Evolutionary conservation across 2,888 invertebrate species (phyloP).

Genomic region (Lepidonotus clava): DNA sequence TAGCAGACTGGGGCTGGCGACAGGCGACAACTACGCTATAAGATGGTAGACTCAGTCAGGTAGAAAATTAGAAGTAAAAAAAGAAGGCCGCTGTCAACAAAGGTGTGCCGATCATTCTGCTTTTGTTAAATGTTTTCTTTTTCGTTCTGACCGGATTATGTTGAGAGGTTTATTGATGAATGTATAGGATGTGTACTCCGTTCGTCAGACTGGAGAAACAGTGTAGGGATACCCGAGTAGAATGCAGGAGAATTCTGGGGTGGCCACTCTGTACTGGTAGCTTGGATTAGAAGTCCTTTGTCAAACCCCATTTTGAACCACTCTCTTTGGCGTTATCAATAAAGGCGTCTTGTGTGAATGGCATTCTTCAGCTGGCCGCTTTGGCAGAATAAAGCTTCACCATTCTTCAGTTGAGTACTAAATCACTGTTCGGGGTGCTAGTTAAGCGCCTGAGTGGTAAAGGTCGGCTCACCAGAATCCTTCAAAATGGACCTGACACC

Average conservation of each 20-base stretch:
- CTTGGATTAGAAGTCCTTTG: not conserved
- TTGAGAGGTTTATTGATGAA: not conserved
- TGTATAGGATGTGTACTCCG: no score
- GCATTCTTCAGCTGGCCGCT: conserved; percentile 4
- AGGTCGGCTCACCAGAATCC: not conserved
- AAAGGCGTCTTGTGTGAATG: not conserved
- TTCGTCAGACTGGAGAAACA: no score
- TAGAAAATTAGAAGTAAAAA: conserved; percentile 41
- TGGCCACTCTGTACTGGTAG: not conserved
- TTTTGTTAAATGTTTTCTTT: conserved; percentile 31
- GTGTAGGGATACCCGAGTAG: not conserved
- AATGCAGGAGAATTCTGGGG: not conserved
- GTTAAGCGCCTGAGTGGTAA: not conserved
- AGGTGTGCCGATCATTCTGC: conserved; percentile 34
- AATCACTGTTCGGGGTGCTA: not conserved
- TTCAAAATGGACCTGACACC: not conserved
- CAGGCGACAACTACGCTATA: not conserved
- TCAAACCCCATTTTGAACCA: conserved; percentile 20
- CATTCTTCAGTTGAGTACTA: not conserved
- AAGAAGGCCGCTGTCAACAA: conserved; percentile 38
- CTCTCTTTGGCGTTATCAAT: conserved; percentile 19
- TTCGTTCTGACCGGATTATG: not conserved
- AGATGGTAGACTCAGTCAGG: not conserved
- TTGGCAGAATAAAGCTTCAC: not conserved
- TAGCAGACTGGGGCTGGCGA: no score